Percentiles rank a stretch among this genome's conserved stretches.
phyloP scores from a whole-genome alignment of 2,797 vertebrate genomes.

The Pseudomugil gertrudae region DNA sequence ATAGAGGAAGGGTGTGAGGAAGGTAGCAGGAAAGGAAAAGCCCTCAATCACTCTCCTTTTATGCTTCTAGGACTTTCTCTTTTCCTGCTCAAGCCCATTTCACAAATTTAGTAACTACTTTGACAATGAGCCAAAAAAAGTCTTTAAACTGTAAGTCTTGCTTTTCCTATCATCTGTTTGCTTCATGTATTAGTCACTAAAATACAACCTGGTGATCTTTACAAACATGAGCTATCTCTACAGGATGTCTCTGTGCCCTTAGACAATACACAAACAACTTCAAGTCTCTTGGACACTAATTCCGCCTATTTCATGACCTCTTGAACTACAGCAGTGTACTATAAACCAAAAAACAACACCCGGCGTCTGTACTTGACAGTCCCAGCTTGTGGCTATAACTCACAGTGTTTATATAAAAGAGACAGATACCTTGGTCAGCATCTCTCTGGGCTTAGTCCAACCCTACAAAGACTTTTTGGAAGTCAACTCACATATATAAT shows the following conservation, averaged over 20 bases:
- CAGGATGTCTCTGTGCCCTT: conserved; percentile 73
- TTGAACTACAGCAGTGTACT: conserved; percentile 50
- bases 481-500: conserved; percentile 37
- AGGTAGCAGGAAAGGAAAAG: conserved; percentile 38
- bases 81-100: conserved; percentile 51
- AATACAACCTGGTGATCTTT: conserved; percentile 45
- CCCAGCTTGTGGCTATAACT: conserved; percentile 71
- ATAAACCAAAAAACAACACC: conserved; percentile 49
- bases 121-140: conserved; percentile 47
- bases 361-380: conserved; percentile 56
- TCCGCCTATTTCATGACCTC: conserved; percentile 62
- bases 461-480: conserved; percentile 58
- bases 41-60: conserved; percentile 46
- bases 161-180: conserved; percentile 28
- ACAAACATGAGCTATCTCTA: conserved; percentile 51
- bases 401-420: conserved; percentile 77
- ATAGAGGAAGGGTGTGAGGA: conserved; percentile 13
- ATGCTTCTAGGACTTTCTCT: conserved; percentile 60
- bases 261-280: conserved; percentile 74
- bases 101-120: conserved; percentile 41
- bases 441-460: conserved; percentile 59
- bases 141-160: conserved; percentile 22
- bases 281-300: conserved; percentile 54
- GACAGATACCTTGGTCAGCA: conserved; percentile 78
- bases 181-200: conserved; percentile 54